Percentiles rank a stretch among this genome's conserved stretches.
Conservation (phyloP, 1,140 invertebrate genomes). For the Drosophila tani region DNA sequence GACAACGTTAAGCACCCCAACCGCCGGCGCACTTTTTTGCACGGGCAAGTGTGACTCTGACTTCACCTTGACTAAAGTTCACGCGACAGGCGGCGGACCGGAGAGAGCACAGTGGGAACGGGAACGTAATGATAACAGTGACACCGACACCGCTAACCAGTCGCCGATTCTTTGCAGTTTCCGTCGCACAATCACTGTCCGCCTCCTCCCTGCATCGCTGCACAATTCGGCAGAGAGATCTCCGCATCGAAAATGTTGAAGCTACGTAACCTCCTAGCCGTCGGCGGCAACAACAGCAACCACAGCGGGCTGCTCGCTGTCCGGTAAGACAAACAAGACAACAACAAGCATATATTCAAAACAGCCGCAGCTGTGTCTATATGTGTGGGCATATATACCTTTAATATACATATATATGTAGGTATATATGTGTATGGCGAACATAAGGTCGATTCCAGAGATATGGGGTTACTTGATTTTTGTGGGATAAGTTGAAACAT, state of each 20-base stretch:
- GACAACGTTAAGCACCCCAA: conserved; percentile 11
- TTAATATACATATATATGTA: neutral
- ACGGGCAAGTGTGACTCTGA: conserved; percentile 62
- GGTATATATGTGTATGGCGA: conserved; percentile 7
- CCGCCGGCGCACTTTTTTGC: conserved; percentile 55
- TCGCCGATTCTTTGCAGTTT: conserved; percentile 61
- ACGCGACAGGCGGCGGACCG: conserved; percentile 36
- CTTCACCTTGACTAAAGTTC: conserved; percentile 82
- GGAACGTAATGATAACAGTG: conserved; percentile 61
- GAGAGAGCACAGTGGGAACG: conserved; percentile 32
- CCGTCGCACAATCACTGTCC: conserved; percentile 32
- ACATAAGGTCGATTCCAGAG: conserved; percentile 10
- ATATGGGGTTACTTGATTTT: neutral
- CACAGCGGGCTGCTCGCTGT: conserved; percentile 25
- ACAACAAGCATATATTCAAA: conserved; percentile 14
- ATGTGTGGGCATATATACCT: neutral
- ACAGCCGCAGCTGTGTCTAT: conserved; percentile 22
- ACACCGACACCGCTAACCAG: conserved; percentile 54
- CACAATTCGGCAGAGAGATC: conserved; percentile 20
- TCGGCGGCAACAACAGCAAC: conserved; percentile 45
- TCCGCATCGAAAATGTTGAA: conserved; percentile 65
- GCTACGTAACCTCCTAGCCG: conserved; percentile 67
- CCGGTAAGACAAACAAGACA: conserved; percentile 49
- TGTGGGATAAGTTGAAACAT: too few relatives aligned
- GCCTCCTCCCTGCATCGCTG: conserved; percentile 21